Conservation (phyloP, 2,797 vertebrate species). For the Chaetodon trifasciatus region DNA sequence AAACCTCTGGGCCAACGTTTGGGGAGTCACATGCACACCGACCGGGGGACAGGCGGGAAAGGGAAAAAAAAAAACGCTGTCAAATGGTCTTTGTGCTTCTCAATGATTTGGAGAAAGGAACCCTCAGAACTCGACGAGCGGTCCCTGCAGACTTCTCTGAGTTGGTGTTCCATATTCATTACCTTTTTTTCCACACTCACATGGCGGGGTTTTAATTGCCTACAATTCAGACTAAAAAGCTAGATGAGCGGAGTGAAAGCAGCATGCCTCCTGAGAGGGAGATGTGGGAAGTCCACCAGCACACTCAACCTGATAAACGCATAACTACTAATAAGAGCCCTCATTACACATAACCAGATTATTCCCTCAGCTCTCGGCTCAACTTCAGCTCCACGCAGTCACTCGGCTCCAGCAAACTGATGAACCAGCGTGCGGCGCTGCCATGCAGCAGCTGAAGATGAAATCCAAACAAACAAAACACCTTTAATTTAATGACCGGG, state of each 20-base stretch:
- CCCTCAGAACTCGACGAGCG: constrained; percentile 74
- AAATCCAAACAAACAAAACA: constrained; percentile 37
- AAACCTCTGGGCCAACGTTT: constrained; percentile 76
- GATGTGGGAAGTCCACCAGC: constrained; percentile 75
- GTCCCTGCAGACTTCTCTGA: constrained; percentile 76
- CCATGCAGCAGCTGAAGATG: background rate
- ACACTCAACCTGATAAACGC: constrained; percentile 68
- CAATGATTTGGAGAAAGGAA: constrained; percentile 74
- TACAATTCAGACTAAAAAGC: constrained; percentile 77
- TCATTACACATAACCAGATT: constrained; percentile 80
- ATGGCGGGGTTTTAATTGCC: constrained; percentile 81
- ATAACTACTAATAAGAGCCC: constrained; percentile 75
- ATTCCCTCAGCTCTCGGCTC: constrained; percentile 68
- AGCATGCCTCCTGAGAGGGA: constrained; percentile 66
- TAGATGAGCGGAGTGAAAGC: constrained; percentile 63
- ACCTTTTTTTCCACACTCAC: constrained; percentile 66
- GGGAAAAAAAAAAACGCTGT: constrained; percentile 64
- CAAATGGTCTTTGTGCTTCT: constrained; percentile 78
- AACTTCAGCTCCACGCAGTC: constrained; percentile 42
- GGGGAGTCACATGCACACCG: constrained; percentile 55
- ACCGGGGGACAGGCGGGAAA: constrained; percentile 31
- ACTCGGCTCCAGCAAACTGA: constrained; percentile 40
- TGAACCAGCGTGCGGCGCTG: constrained; percentile 21
- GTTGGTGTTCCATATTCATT: constrained; percentile 85
- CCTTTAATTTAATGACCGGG: constrained; percentile 39